A percentile compares a stretch with the other conserved stretches of the same genome.
Evolutionary conservation across 2,113 vertebrate genomes (phyloP).

Genomic region (Thalassarche chlororhynchos): DNA sequence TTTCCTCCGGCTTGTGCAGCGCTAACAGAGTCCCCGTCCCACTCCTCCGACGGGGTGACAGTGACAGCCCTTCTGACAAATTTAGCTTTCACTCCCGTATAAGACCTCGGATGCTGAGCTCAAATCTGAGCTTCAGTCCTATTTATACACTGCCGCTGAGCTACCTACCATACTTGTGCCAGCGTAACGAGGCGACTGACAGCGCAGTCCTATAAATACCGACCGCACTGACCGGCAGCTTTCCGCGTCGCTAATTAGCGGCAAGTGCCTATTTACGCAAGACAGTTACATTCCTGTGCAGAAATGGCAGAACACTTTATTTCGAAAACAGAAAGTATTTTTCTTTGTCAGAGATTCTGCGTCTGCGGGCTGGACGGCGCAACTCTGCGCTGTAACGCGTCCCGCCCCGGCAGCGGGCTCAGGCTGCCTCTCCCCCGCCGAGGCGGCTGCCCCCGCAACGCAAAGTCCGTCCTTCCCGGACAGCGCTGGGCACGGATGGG

Average conservation of each 20-base stretch:
- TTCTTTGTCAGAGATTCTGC: not conserved
- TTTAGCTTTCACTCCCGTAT: not conserved
- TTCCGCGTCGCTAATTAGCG: fast-evolving
- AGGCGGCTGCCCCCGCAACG: not conserved
- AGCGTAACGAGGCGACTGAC: fast-evolving
- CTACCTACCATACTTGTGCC: fast-evolving
- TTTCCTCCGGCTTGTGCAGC: fast-evolving
- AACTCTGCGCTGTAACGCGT: not conserved
- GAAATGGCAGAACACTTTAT: not conserved
- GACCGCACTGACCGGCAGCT: not conserved
- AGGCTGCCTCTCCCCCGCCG: not conserved
- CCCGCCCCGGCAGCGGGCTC: not conserved
- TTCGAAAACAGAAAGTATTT: fast-evolving
- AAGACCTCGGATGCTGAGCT: too few relatives aligned
- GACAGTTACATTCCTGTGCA: not conserved
- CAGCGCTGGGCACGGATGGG: not conserved
- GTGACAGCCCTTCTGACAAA: not conserved
- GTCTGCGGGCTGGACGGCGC: not conserved
- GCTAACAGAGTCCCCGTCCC: not conserved
- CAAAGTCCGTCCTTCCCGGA: not conserved
- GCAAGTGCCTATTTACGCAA: not conserved
- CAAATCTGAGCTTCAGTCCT: not conserved
- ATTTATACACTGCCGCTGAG: not conserved
- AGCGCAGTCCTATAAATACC: not conserved
- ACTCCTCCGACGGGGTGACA: not conserved